Percentiles rank a stretch among this genome's conserved stretches.
These are phyloP conservation scores for Eurois occulta DNA, from an alignment of 2,888 invertebrate species.

Conservation along the genomic window DNA sequence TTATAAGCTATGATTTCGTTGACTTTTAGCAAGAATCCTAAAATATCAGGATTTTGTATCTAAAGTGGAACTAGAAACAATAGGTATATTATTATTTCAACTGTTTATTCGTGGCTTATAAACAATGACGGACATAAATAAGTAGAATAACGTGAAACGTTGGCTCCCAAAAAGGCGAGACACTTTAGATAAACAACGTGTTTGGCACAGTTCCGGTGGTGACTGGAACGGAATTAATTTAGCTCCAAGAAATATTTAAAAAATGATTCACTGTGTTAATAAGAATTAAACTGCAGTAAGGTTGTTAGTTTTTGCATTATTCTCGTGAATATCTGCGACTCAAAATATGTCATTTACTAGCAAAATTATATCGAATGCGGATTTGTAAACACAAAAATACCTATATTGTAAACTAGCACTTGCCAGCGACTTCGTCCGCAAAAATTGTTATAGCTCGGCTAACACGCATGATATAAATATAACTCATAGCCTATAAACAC, in stretches of 20 bases:
- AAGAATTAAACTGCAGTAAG: neutral
- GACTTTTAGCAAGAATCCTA: neutral
- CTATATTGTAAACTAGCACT: too few relatives aligned
- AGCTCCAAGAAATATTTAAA: neutral
- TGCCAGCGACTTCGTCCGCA: too few relatives aligned
- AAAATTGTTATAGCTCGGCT: too few relatives aligned
- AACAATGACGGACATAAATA: slow-evolving; percentile 4
- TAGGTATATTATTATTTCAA: neutral
- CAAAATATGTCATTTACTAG: too few relatives aligned
- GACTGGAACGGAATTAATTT: slow-evolving; percentile 16
- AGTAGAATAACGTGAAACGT: slow-evolving; percentile 15
- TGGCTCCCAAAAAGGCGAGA: slow-evolving; percentile 35
- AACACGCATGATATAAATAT: too few relatives aligned
- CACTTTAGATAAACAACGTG: slow-evolving; percentile 41
- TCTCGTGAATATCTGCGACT: too few relatives aligned
- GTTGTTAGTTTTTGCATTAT: neutral
- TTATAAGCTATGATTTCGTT: neutral
- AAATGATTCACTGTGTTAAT: neutral
- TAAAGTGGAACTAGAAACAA: neutral
- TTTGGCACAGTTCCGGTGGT: slow-evolving; percentile 46
- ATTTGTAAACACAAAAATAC: too few relatives aligned
- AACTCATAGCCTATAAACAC: too few relatives aligned
- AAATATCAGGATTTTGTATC: neutral
- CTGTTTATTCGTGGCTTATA: neutral
- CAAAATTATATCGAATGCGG: too few relatives aligned